Percentiles rank a stretch among this genome's conserved stretches.
Conservation (phyloP, 2,888 invertebrate species). For the Nemotelus nigrinus region DNA sequence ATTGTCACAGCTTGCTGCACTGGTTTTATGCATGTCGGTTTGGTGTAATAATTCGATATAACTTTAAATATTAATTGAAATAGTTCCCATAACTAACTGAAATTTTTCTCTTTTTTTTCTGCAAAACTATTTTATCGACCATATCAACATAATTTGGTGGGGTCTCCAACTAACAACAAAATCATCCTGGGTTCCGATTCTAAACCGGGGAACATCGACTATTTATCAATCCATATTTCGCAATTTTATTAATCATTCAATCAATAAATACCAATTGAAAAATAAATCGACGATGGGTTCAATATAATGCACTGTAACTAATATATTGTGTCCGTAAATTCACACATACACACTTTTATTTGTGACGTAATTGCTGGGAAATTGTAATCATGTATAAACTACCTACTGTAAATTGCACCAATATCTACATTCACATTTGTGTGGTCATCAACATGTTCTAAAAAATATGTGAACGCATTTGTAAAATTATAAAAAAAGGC, state of each 20-base stretch:
- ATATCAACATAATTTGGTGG: not conserved
- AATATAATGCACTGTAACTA: slow-evolving; percentile 21
- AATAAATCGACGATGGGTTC: slow-evolving; percentile 10
- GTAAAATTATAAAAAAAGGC: slow-evolving; percentile 64
- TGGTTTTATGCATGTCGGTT: not conserved
- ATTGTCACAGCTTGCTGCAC: slow-evolving; percentile 15
- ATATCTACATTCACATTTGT: slow-evolving; percentile 45
- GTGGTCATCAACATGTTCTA: not conserved
- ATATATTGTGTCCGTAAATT: slow-evolving; percentile 26
- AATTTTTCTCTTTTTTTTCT: slow-evolving; percentile 18
- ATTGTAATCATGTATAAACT: not conserved
- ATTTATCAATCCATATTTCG: not conserved
- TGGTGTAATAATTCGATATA: too few species aligned
- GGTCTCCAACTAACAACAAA: slow-evolving; percentile 28
- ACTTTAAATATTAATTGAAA: too few species aligned
- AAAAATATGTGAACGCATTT: slow-evolving; percentile 32
- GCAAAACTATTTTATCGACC: slow-evolving; percentile 2
- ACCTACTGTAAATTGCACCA: slow-evolving; percentile 21
- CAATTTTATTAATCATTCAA: not conserved
- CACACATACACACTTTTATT: slow-evolving; percentile 41
- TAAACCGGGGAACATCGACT: not conserved
- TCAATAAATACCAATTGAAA: not conserved
- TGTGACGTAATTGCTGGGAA: slow-evolving; percentile 31
- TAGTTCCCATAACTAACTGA: slow-evolving; percentile 19
- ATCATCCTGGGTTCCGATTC: slow-evolving; percentile 15